Conservation (phyloP, 2,113 vertebrate genomes). For the Proterorhinus semilunaris region DNA sequence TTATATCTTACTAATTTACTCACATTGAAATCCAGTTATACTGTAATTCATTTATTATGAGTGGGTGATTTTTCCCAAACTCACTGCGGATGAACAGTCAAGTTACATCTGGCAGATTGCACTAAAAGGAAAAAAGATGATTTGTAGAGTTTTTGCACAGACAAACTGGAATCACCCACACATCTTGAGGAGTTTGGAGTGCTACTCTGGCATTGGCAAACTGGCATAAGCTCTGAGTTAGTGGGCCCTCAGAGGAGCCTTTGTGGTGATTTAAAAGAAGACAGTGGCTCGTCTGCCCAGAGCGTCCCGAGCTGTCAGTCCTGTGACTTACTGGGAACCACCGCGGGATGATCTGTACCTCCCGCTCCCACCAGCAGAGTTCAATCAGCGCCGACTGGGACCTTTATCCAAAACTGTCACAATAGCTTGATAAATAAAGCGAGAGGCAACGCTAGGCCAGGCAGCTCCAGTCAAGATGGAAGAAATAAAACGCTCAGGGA, state of each 20-base stretch:
- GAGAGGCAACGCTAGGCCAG: slow-evolving; percentile 24
- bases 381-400: slow-evolving; percentile 58
- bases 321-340: slow-evolving; percentile 70
- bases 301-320: slow-evolving; percentile 50
- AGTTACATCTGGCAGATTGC: not conserved
- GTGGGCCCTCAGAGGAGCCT: slow-evolving; percentile 40
- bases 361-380: slow-evolving; percentile 54
- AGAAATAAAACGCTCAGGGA: slow-evolving; percentile 25
- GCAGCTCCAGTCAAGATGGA: slow-evolving; percentile 32
- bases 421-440: slow-evolving; percentile 61
- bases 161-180: slow-evolving; percentile 5
- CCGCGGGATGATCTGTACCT: slow-evolving; percentile 59
- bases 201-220: slow-evolving; percentile 30
- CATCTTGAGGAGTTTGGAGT: slow-evolving; percentile 23
- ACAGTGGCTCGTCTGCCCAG: slow-evolving; percentile 55
- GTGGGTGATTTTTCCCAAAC: not conserved
- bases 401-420: slow-evolving; percentile 69
- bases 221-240: slow-evolving; percentile 37
- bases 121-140: not conserved
- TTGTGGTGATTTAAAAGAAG: slow-evolving; percentile 56
- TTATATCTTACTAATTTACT: not conserved
- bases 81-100: not conserved
- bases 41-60: not conserved
- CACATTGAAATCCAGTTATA: not conserved
- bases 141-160: not conserved